A percentile compares a stretch with the other conserved stretches of the same genome.
phyloP scores from a whole-genome alignment of 2,113 vertebrate species.

The Antennarius striatus region DNA sequence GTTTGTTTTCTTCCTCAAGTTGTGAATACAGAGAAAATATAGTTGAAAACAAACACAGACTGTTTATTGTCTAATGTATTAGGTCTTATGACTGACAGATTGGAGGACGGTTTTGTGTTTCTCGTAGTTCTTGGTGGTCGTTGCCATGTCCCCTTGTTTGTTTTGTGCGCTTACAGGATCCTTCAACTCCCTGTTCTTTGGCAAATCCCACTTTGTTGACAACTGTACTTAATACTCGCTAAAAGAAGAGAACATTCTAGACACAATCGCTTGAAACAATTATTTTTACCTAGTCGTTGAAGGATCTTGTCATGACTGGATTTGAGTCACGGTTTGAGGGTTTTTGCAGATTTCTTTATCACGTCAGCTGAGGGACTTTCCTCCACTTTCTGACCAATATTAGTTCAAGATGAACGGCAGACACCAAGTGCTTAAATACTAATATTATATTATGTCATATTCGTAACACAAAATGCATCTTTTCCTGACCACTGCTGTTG shows the following conservation, averaged over 20 bases:
- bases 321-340: slow-evolving; percentile 9
- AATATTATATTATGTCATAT: no score
- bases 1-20: no score
- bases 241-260: slow-evolving; percentile 12
- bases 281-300: slow-evolving; percentile 3
- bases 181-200: slow-evolving; percentile 28
- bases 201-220: slow-evolving; percentile 54
- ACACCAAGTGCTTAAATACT: no score
- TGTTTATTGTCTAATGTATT: neutral
- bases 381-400: no score
- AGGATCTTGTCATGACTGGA: neutral
- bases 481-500: no score
- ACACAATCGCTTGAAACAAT: slow-evolving; percentile 10
- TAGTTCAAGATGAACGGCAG: no score
- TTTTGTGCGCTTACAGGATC: slow-evolving; percentile 37
- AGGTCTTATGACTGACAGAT: slow-evolving; percentile 28
- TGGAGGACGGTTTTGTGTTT: slow-evolving; percentile 10
- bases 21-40: no score
- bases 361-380: neutral
- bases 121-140: slow-evolving; percentile 8
- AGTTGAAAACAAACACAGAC: no score
- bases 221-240: slow-evolving; percentile 31
- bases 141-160: slow-evolving; percentile 33
- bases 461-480: no score
- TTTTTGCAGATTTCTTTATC: slow-evolving; percentile 35